Base-by-base conservation (phyloP, 2,797 vertebrate species). In the Rhynchotus rufescens region DNA sequence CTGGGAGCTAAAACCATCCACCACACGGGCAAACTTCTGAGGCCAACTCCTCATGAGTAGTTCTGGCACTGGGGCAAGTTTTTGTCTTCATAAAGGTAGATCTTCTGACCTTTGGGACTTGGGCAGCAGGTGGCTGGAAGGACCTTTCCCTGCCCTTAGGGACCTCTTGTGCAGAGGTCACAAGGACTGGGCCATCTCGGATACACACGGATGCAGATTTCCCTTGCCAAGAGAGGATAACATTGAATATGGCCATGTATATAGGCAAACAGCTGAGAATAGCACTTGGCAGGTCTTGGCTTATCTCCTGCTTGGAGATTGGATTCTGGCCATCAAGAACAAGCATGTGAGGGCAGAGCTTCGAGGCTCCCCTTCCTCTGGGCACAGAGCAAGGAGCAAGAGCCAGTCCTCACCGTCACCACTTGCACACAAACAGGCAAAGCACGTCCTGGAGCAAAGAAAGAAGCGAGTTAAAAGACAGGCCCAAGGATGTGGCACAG, bases 211-310 rank as follows among this genome's bases (percentile, higher is more conserved):
- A 4, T n/a, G 30, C 66, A 30, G 54, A 34, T 6, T n/a, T 54
- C 45, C 47, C 69, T 69, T 49, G 61, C 62, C 67, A 36, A 42
- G 32, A 38, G 15, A 75, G 8, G 4, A 32, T 42, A 40, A 26
- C 34, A 10, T 2, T 3, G 25, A 32, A 22, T 1, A 0, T 1
- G 12, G 62, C 10, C 11, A 0, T 0, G 14, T 21, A 8, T 2
- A 10, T 10, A 25, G 77, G 54, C 25, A 57, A 68, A 78, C 2
- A 42, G 72, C 68, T 77, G 47, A 61, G 77, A 36, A 15, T 30
- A 32, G 71, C 5, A 1, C 42, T 80, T 11, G 49, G 34, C 65
- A 84, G 61, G 40, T 11, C 16, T 54, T 0, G 0, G 25, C 1
- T 86, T 69, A 16, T 62, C 74, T 73, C 42, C 26, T 16, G 20